These are phyloP conservation scores for Gobionotothen gibberifrons DNA, from an alignment of 2,797 vertebrate genomes.

Conservation along the genomic window DNA sequence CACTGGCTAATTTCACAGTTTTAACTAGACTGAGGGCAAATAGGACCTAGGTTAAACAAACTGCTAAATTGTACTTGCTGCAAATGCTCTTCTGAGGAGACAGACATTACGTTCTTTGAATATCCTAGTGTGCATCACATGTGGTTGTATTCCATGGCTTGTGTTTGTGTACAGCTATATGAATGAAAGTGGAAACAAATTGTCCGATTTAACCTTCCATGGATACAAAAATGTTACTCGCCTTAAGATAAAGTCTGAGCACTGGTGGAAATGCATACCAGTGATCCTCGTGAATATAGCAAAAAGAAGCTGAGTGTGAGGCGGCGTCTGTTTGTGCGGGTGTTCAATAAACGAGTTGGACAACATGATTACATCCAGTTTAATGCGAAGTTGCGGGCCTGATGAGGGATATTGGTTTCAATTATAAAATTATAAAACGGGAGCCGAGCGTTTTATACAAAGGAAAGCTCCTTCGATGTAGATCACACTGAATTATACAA, in stretches of 20 bases:
- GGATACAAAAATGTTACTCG: neutral
- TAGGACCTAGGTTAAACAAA: neutral
- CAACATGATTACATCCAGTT: slow-evolving; percentile 69
- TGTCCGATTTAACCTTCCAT: neutral
- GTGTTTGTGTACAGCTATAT: neutral
- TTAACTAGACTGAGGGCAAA: neutral
- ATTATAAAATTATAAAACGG: slow-evolving; percentile 37
- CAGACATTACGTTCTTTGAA: neutral
- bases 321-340: slow-evolving; percentile 44
- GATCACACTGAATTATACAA: slow-evolving; percentile 52
- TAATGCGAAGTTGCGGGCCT: slow-evolving; percentile 51
- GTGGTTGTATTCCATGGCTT: too few species aligned
- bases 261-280: slow-evolving; percentile 18
- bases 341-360: slow-evolving; percentile 52
- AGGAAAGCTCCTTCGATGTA: slow-evolving; percentile 45
- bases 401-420: slow-evolving; percentile 66
- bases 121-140: neutral
- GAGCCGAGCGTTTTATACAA: slow-evolving; percentile 24
- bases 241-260: neutral
- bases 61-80: neutral
- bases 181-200: neutral
- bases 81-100: neutral
- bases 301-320: slow-evolving; percentile 27
- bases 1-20: neutral
- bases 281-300: slow-evolving; percentile 9